Percentiles rank a stretch among this genome's conserved stretches.
Evolutionary conservation across 2,888 invertebrate species (phyloP).

Genomic region (Sphecodes monilicornis): DNA sequence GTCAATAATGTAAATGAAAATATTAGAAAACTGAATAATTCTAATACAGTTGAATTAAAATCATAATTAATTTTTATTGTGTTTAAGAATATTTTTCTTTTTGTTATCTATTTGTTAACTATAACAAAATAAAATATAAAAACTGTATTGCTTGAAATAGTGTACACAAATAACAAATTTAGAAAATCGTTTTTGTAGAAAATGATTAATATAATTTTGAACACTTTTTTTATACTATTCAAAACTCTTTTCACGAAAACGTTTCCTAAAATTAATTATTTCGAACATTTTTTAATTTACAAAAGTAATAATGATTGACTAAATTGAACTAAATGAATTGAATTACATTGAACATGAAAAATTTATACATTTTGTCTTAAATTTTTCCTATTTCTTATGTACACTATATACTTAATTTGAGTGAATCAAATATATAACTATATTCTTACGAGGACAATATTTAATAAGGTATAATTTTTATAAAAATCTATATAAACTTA

Average conservation of each 20-base stretch:
- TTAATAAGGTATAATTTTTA: not conserved
- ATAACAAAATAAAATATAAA: constrained; percentile 8
- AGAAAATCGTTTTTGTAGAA: not conserved
- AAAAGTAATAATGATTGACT: not conserved
- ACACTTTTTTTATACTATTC: constrained; percentile 11
- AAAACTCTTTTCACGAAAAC: constrained; percentile 11
- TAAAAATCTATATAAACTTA: not conserved
- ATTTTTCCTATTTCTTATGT: not conserved
- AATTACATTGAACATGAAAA: not conserved
- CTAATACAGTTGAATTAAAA: constrained; percentile 28
- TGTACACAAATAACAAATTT: not conserved
- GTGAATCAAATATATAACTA: not conserved
- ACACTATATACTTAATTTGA: not conserved
- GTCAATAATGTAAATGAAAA: constrained; percentile 73
- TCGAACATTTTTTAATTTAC: not conserved
- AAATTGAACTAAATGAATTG: too few species aligned
- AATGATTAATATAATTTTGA: not conserved
- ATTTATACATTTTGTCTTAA: not conserved
- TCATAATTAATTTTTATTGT: constrained; percentile 35
- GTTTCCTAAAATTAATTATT: constrained; percentile 2
- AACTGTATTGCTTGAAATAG: constrained; percentile 11
- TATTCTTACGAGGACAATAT: not conserved
- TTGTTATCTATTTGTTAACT: constrained; percentile 18
- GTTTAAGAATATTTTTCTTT: constrained; percentile 14
- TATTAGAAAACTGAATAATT: constrained; percentile 27